Evolutionary conservation across 2,888 invertebrate genomes (phyloP), one percentile per base, ranked within the genome.

Genomic region (Nomada hirtipes): DNA sequence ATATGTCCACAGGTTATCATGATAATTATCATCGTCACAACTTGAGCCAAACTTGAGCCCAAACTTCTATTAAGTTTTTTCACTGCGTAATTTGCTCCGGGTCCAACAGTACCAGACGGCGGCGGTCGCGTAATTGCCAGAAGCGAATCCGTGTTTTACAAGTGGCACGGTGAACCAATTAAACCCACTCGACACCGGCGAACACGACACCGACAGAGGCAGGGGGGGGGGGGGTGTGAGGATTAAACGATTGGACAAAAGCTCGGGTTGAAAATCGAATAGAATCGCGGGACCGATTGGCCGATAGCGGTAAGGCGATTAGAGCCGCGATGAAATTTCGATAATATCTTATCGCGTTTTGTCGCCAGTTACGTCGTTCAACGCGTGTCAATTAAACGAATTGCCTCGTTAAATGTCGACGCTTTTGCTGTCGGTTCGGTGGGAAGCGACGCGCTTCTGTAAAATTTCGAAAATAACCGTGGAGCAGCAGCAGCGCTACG

Each of bases 301-400:
- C 18, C 57, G 63, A 50, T 52, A 36, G 55, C 50, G 50, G 29
- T 63, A 47, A 68, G 44, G 71, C 76, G 82, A 82, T 76, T 76
- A 72, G 63, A 23, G 42, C 26, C 15, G 11, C 60, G 55, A 74
- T 80, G 59, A 70, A 82, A 75, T 82, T 82, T 80, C 75, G 65
- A 70, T 80, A 80, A 80, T 79, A 65, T 80, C 81, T 74, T 80
- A 70, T 69, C 80, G 74, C 29, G 55, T 60, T 20, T 61, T 47
- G 29, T 11, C 18, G 65, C 47, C 55, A 44, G 81, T 74, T 73
- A 74, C 57, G 53, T 1, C 57, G 68, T 69, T 76, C 59, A 68
- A 76, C 26, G 68, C 69, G 64, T 47, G 70, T 70, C 79, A 73
- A 79, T 80, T 79, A 79, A 52, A 20, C 50, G 72, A 18, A 55